Evolutionary conservation across 2,797 vertebrate species (phyloP), one percentile per base, ranked within the genome.

Genomic region (Mycteria americana): DNA sequence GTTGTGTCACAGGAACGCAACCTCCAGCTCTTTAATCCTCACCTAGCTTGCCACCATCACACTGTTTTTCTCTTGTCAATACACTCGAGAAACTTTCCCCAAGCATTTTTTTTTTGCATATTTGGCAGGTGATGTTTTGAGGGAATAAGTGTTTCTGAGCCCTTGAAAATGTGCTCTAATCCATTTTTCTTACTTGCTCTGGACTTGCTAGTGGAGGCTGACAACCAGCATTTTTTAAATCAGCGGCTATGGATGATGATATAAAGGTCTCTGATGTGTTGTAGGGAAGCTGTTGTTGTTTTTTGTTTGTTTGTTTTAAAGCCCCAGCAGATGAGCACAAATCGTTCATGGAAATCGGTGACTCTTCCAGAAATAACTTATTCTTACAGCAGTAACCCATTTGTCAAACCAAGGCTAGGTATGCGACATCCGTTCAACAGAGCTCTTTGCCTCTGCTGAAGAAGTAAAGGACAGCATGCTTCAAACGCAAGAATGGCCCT

Each of bases 161-260:
- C 67, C 17, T n/a, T 4, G 7, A 41, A 50, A 37, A 56, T 13
- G 5, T 7, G 8, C 27, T 37, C 22, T 77, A 23, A n/a, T 60
- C 53, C 27, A 1, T 23, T 69, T 65, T 13, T 73, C 18, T n/a
- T 62, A 5, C 48, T 30, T 65, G 48, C 24, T 72, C 45, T 68
- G 53, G 24, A 10, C 24, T 65, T 50, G 28, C 13, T 50, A 21
- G 43, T 27, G 31, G 53, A 81, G 24, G 48, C 37, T 50, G 73
- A 11, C 65, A 48, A 11, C 22, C 56, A 85, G 19, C n/a, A 22
- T 23, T 17, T 35, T 17, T 51, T 19, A 11, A 14, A 6, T 48
- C 0, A 0, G 14, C 56, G 27, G 43, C 5, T 19, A 2, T 30
- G 50, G 43, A 3, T 48, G 65, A 6, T 27, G 57, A 27, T 56